Percentiles rank a stretch among this genome's conserved stretches.
Conservation (phyloP, 2,113 vertebrate genomes). For the Centropus bengalensis region DNA sequence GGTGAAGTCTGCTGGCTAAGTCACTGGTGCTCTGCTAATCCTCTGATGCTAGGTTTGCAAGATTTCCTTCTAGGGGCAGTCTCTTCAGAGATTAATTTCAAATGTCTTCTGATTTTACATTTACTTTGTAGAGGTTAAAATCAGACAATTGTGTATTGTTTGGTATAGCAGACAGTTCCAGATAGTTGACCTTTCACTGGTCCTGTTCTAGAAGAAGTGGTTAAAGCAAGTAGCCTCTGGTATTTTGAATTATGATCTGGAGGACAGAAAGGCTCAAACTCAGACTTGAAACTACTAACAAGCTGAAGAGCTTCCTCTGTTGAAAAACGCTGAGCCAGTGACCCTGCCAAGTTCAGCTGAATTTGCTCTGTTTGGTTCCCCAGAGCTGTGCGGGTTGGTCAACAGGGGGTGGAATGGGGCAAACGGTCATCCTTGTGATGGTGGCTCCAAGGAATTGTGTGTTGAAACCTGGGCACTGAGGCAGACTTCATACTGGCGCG, state of each 20-base stretch:
- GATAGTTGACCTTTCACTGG: not conserved
- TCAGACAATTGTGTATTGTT: not conserved
- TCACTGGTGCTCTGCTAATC: not conserved
- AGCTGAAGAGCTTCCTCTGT: not conserved
- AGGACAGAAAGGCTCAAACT: not conserved
- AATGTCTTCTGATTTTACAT: not conserved
- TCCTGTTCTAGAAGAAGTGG: not conserved
- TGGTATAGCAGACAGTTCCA: not conserved
- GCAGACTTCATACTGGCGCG: not conserved
- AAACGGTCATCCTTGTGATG: not conserved
- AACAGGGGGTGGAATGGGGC: not conserved
- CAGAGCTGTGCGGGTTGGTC: not conserved
- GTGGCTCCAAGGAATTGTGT: accelerated
- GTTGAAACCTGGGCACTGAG: not conserved
- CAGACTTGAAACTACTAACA: not conserved
- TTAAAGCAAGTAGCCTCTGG: not conserved
- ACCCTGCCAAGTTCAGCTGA: accelerated
- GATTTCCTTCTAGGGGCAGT: not conserved
- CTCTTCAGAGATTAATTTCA: not conserved
- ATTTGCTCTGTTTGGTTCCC: not conserved
- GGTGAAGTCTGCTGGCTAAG: not conserved
- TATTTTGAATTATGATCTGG: not conserved
- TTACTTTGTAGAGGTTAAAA: not conserved
- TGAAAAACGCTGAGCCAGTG: not conserved
- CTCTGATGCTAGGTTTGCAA: not conserved